Evolutionary conservation across 2,797 vertebrate species (phyloP).

Genomic region (Fundulus diaphanus): DNA sequence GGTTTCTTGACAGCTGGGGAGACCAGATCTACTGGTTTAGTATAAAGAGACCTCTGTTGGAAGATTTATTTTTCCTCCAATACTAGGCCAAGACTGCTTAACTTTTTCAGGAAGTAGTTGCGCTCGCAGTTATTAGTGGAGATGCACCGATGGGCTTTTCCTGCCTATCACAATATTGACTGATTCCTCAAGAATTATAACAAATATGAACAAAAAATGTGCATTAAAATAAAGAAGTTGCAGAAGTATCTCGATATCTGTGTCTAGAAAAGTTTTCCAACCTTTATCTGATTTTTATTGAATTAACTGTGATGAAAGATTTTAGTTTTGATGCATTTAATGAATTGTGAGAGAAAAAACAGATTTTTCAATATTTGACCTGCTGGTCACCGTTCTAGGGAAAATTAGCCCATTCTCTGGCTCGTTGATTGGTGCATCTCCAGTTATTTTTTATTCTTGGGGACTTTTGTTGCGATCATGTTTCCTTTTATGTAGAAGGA

Average conservation of each 20-base stretch:
- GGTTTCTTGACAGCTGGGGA: slow-evolving; percentile 64
- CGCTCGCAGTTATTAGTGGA: not conserved
- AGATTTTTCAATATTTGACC: not conserved
- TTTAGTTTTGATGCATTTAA: not conserved
- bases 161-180: not conserved
- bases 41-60: slow-evolving; percentile 33
- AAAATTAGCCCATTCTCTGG: not conserved
- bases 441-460: not conserved
- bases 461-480: not conserved
- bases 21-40: slow-evolving; percentile 34
- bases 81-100: not conserved
- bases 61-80: not conserved
- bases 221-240: not conserved
- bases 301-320: not conserved
- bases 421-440: not conserved
- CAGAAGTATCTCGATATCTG: not conserved
- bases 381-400: not conserved
- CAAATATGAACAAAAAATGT: not conserved
- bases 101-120: not conserved
- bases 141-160: not conserved
- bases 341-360: too few relatives aligned
- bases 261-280: not conserved
- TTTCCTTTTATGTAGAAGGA: not conserved
- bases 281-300: not conserved
- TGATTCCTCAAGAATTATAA: not conserved